A percentile compares a stretch with the other conserved stretches of the same genome.
phyloP scores from a whole-genome alignment of 2,888 invertebrate species.

The Agelastica alni region DNA sequence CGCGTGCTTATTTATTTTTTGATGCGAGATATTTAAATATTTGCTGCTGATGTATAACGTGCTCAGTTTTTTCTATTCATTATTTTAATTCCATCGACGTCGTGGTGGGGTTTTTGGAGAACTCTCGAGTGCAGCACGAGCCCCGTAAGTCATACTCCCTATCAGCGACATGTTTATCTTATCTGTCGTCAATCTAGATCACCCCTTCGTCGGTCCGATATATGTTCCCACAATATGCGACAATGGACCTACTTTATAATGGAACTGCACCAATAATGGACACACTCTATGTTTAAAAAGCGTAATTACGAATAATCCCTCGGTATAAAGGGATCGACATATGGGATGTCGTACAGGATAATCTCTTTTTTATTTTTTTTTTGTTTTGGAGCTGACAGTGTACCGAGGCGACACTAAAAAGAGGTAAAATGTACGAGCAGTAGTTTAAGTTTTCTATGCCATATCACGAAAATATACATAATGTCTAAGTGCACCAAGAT shows the following conservation, averaged over 20 bases:
- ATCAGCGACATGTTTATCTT: slow-evolving; percentile 51
- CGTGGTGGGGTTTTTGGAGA: too few relatives aligned
- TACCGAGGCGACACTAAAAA: too few relatives aligned
- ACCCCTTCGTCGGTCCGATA: slow-evolving; percentile 46
- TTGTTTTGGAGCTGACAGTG: too few relatives aligned
- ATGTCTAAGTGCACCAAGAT: too few relatives aligned
- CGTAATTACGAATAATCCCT: slow-evolving; percentile 56
- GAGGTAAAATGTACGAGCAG: too few relatives aligned
- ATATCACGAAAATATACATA: too few relatives aligned
- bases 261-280: slow-evolving; percentile 52
- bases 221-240: slow-evolving; percentile 54
- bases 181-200: slow-evolving; percentile 47
- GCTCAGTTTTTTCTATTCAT: too few relatives aligned
- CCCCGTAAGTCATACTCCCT: slow-evolving; percentile 42
- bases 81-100: too few relatives aligned
- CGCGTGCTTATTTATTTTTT: too few relatives aligned
- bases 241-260: slow-evolving; percentile 53
- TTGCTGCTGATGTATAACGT: too few relatives aligned
- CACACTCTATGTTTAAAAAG: slow-evolving; percentile 54
- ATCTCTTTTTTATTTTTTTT: slow-evolving; percentile 28
- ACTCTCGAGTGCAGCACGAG: slow-evolving; percentile 31
- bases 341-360: slow-evolving; percentile 49
- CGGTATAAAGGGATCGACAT: slow-evolving; percentile 51
- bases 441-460: too few relatives aligned
- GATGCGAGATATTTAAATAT: too few relatives aligned